Base-by-base conservation (phyloP, 1,140 invertebrate genomes). In the Melipona quadrifasciata region DNA sequence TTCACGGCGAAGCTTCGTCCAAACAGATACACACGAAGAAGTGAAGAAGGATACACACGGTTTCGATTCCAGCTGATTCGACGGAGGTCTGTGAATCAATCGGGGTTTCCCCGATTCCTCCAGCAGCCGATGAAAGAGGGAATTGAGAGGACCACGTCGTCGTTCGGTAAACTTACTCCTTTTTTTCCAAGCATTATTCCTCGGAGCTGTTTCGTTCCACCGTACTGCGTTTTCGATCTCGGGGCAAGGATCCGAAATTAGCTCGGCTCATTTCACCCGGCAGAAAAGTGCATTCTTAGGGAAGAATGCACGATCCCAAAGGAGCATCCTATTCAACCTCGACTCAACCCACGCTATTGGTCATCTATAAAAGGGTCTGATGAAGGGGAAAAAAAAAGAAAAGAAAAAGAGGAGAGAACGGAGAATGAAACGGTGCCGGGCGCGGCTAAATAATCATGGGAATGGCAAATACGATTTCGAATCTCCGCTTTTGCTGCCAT, bases 391-490 rank as follows among this genome's bases (percentile, higher is more conserved):
- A 17, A 24, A 87, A 61, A 58, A 55, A 57, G 21, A 1, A 5
- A 72, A 76, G 27, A 53, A 34, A 65, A 57, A 34, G 65, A 84
- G 74, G 53, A 65, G 4, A 16, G 12, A 1, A 16, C 12, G 61
- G 85, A 75, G 70, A 77, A 86, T 39, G 76, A 86, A 85, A 81
- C 87, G 85, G 81, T 77, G 87, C 53, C 80, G 87, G 72, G 47
- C 86, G 82, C 72, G 80, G 64, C 53, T 83, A 90, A 92, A 91
- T 92, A 89, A 93, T 94, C 92, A 94, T 94, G 93, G 93, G 93
- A 94, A 94, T 93, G 77, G 93, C 90, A 94, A 94, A 94, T 94
- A 93, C 90, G 90, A 92, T 93, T 93, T 82, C 76, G 79, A 80
- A 80, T 84, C 76, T 82, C n/a, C 86, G 68, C 86, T 79, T 90